These are phyloP conservation scores for Agrotis puta DNA, from an alignment of 2,888 invertebrate genomes.

Conservation along the genomic window DNA sequence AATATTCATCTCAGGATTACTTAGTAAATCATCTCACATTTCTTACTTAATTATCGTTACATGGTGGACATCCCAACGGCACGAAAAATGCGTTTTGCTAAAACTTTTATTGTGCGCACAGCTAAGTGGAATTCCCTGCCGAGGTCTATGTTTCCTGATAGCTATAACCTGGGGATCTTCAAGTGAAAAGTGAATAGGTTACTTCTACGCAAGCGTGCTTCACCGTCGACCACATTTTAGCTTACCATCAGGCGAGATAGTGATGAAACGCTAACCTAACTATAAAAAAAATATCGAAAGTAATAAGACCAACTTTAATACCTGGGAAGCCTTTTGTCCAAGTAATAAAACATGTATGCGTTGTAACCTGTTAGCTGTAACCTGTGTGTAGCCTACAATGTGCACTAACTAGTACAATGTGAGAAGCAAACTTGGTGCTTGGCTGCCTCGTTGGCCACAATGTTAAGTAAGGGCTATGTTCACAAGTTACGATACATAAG, in stretches of 20 bases:
- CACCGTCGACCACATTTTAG: no score
- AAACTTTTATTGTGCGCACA: no score
- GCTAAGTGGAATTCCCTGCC: no score
- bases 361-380: neutral
- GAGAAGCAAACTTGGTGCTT: neutral
- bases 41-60: neutral
- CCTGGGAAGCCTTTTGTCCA: neutral
- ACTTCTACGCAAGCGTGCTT: no score
- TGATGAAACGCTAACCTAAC: no score
- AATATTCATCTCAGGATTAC: neutral
- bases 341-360: neutral
- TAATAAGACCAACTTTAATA: neutral
- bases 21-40: neutral
- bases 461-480: conserved; percentile 8
- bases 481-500: conserved; percentile 18
- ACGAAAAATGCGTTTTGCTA: no score
- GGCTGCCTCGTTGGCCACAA: neutral
- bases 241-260: no score
- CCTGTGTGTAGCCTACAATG: neutral
- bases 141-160: no score
- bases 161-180: no score
- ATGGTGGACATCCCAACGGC: no score
- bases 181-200: no score
- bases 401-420: neutral
- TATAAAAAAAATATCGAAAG: no score